Base-by-base conservation (phyloP, 2,888 invertebrate species). In the Pristionchus fissidentatus region DNA sequence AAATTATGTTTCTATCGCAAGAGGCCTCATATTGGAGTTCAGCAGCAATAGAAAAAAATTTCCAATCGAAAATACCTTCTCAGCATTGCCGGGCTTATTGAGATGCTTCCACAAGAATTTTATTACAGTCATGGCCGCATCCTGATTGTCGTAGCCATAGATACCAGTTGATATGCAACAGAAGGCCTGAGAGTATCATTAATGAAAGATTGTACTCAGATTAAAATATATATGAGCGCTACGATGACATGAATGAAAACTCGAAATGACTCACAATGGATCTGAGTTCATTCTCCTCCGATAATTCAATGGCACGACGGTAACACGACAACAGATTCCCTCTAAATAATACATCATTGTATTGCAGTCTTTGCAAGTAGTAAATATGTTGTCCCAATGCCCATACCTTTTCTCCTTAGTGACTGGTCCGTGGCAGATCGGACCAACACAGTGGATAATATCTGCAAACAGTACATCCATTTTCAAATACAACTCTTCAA, bases 101-200 rank as follows among this genome's bases (percentile, higher is more conserved):
- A 88, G 77, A 29, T 75, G 84, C 22, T 87, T 83, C 13, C 77
- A 84, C 29, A 88, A 19, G 49, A 85, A 85, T 7, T 85, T 84
- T 8, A 84, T 77, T 26, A 87, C 88, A 15, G 83, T 73, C 49
- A 70, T 73, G 1, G 96, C 95, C 0, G 97, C 97, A 52, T 95
- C 93, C 85, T 95, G 94, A 92, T 95, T 95, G 0, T 96, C 96
- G 93, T 96, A 97, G 0, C 96, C 96, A 92, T 96, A 97, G 86
- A 97, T 94, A n/a, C 97, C 97, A 5, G 97, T 97, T 0, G 96
- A 96, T 91, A 97, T 96, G 92, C 97, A 97, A 0, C 96, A 96
- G 92, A 97, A 96, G 0, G 96, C 94, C 94, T 94, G 89, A 49
- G 92, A 92, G 62, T 86, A 75, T 32, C 10, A 41, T 19, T n/a